Evolutionary conservation across 2,113 vertebrate genomes (phyloP).

Genomic region (Rhea pennata): DNA sequence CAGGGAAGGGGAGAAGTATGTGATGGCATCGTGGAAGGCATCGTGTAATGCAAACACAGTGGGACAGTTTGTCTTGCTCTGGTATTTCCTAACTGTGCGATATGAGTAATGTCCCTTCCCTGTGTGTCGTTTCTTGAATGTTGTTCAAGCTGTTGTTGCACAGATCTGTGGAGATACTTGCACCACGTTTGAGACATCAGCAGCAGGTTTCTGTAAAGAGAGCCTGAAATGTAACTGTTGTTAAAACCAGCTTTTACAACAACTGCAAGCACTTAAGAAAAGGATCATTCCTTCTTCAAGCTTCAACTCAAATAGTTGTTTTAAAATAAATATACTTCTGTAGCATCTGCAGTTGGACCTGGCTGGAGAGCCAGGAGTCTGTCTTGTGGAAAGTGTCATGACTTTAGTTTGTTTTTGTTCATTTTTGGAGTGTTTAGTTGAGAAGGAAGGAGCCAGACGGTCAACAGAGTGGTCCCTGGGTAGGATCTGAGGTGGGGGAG

Average conservation of each 20-base stretch:
- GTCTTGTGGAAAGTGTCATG: neutral
- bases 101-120: neutral
- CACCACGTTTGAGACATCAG: neutral
- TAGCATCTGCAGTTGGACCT: conserved; percentile 16
- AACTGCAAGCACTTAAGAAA: neutral
- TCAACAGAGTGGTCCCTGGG: neutral
- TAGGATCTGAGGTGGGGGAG: neutral
- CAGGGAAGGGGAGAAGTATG: neutral
- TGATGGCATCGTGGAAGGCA: neutral
- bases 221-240: conserved; percentile 22
- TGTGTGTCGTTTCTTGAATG: rapidly evolving
- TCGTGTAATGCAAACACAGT: neutral
- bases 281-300: neutral
- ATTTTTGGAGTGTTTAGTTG: conserved; percentile 27
- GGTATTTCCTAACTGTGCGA: neutral
- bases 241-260: conserved; percentile 47
- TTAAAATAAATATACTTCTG: conserved; percentile 45
- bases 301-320: conserved; percentile 24
- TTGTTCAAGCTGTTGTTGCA: neutral
- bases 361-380: conserved; percentile 45
- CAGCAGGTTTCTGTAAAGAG: conserved; percentile 28
- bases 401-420: conserved; percentile 17
- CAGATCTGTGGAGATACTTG: conserved; percentile 2
- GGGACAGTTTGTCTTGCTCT: neutral
- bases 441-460: conserved; percentile 40